Base-by-base conservation (phyloP, 2,797 vertebrate species). In the Oreortyx pictus region DNA sequence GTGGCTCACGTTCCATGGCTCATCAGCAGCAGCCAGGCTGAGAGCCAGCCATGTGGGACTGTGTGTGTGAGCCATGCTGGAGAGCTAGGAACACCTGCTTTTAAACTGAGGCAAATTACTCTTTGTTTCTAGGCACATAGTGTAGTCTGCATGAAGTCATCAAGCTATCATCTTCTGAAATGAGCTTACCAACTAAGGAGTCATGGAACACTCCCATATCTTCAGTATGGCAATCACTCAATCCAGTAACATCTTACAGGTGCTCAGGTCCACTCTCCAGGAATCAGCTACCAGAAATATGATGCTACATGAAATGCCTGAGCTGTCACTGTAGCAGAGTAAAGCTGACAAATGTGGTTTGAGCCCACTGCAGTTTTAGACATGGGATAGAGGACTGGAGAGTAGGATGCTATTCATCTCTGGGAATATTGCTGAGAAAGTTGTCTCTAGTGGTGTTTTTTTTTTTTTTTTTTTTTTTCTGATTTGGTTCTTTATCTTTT, bases 1-100 rank as follows among this genome's bases (percentile, higher is more conserved):
- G 52, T 0, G 0, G 43, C 33, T 77, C 50, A 10, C 0, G 6
- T 1, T 73, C 41, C 25, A 12, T 52, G 27, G 44, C 37, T 0
- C 2, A 33, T 47, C 54, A 72, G 43, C 0, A 3, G 54, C 17
- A 60, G 29, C 29, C 39, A 62, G 72, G 14, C 22, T 46, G 1
- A 2, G 31, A 33, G 25, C 18, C 64, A 80, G 29, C 29, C 64
- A 31, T 0, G 0, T 18, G 23, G 50, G 35, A 27, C 23, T 62
- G 41, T 0, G 0, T 19, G 9, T 56, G 65, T 62, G 59, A 93
- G 43, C 54, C 54, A 14, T 11, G 46, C 27, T 60, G 59, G 46
- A 47, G 39, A 52, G 19, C 59, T 2, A 2, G 35, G 25, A 65
- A 50, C 25, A 60, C 46, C 35, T 67, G 46, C 7, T 29, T 57